These are phyloP conservation scores for Acrocera orbiculus DNA, from an alignment of 2,888 invertebrate genomes.

Conservation along the genomic window DNA sequence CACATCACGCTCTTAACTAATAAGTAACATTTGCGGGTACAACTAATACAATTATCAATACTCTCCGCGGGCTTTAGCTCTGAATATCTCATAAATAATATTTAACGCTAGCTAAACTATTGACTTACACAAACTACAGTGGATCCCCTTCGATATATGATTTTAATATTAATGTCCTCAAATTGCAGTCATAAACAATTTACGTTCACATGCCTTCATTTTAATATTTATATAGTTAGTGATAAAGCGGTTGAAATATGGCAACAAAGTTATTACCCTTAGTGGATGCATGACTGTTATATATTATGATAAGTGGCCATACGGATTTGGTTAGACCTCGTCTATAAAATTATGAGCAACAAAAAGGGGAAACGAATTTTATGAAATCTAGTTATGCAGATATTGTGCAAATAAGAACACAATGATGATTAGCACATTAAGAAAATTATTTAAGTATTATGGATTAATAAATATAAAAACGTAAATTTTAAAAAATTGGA, in stretches of 20 bases:
- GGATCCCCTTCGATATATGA: conserved; percentile 2
- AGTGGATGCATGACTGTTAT: too few relatives aligned
- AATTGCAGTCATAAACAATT: conserved; percentile 13
- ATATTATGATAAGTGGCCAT: too few relatives aligned
- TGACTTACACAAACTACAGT: conserved; percentile 1
- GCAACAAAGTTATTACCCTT: conserved; percentile 10
- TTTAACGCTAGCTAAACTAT: conserved; percentile 3
- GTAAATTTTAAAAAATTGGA: too few relatives aligned
- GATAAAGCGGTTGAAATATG: conserved; percentile 12
- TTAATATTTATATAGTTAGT: conserved; percentile 11
- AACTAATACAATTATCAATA: background rate
- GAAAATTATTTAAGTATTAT: too few relatives aligned
- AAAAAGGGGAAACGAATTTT: too few relatives aligned
- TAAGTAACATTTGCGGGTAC: background rate
- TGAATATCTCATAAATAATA: conserved; percentile 4
- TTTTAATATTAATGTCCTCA: conserved; percentile 11
- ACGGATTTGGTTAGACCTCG: too few relatives aligned
- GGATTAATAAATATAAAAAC: too few relatives aligned
- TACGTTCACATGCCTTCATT: conserved; percentile 11
- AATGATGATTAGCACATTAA: too few relatives aligned
- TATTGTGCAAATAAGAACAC: too few relatives aligned
- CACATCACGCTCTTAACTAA: conserved; percentile 2
- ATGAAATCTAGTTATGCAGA: too few relatives aligned
- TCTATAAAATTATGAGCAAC: too few relatives aligned
- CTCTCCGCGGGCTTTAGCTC: background rate